Base-by-base conservation (phyloP, 2,888 invertebrate genomes). In the Lasioglossum morio region DNA sequence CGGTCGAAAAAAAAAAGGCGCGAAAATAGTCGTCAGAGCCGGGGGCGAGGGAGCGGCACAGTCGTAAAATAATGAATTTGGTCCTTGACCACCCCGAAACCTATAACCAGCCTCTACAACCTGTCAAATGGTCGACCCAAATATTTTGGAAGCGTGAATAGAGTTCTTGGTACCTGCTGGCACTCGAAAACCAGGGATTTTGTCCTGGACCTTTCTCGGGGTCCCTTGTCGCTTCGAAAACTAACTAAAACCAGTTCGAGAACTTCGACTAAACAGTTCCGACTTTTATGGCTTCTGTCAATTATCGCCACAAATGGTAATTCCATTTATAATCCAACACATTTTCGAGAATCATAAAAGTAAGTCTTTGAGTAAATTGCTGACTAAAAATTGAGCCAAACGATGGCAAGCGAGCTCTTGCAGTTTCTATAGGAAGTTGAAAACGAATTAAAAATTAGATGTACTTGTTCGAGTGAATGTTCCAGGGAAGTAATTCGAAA, bases 31-130 rank as follows among this genome's bases (percentile, higher is more conserved):
- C 79, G 79, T 83, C 86, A 53, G 53, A 27, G 14, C 16, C 23
- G 27, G 46, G 66, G 4, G n/a, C 48, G 19, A 16, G 74, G 23
- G 34, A 37, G 4, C 34, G 37, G 66, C 66, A 27, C 75, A 73
- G n/a, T 86, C 87, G 81, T 87, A 87, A 87, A 86, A 86, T 87
- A 87, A 87, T 86, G 86, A 87, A 87, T 87, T 87, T 77, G 79
- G 81, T 77, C 83, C 83, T 87, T 79, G 86, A 84, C 87, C 87
- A 87, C 78, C 83, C 81, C 48, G 81, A 79, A 87, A 87, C 81
- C 79, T 74, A 78, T 80, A 82, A 85, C 82, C 85, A 75, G 82
- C 53, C 82, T 69, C 69, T 82, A 79, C 79, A 82, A 85, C 83
- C 81, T 87, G 87, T 86, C 87, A 79, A 87, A 86, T 48, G 77